Evolutionary conservation across 2,113 vertebrate species (phyloP).

Genomic region (Phalacrocorax carbo): DNA sequence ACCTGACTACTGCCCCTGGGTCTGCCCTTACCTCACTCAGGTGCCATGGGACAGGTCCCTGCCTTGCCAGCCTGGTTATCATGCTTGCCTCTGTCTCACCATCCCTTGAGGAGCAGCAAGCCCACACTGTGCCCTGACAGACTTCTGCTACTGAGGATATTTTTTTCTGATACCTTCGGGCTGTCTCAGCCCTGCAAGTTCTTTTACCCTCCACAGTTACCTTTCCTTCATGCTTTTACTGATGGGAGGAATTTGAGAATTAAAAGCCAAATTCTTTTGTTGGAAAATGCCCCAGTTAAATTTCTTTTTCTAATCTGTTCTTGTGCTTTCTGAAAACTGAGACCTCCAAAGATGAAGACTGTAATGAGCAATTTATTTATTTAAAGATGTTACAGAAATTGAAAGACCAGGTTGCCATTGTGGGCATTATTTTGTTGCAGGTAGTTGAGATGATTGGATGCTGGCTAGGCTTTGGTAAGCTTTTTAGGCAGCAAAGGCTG

Average conservation of each 20-base stretch:
- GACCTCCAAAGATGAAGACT: not conserved
- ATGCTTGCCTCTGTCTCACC: not conserved
- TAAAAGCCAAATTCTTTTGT: not conserved
- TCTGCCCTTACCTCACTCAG: fast-evolving
- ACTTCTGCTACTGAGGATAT: not conserved
- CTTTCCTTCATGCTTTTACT: not conserved
- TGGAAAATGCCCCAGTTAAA: not conserved
- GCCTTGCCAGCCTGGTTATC: not conserved
- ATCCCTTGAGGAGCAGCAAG: not conserved
- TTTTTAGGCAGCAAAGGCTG: conserved; percentile 19
- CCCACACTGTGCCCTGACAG: not conserved
- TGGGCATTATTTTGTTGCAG: not conserved
- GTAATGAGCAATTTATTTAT: not conserved
- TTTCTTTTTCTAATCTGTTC: not conserved
- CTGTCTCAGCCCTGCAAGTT: not conserved
- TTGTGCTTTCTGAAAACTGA: not conserved
- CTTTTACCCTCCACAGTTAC: not conserved
- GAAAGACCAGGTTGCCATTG: not conserved
- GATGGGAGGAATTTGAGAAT: not conserved
- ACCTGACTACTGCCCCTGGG: not conserved
- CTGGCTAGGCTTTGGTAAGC: not conserved
- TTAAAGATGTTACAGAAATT: not conserved
- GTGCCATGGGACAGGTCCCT: not conserved
- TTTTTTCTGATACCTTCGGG: not conserved
- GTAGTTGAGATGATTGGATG: not conserved